Base-by-base conservation (phyloP, 1,140 invertebrate species). In the Homarus americanus region DNA sequence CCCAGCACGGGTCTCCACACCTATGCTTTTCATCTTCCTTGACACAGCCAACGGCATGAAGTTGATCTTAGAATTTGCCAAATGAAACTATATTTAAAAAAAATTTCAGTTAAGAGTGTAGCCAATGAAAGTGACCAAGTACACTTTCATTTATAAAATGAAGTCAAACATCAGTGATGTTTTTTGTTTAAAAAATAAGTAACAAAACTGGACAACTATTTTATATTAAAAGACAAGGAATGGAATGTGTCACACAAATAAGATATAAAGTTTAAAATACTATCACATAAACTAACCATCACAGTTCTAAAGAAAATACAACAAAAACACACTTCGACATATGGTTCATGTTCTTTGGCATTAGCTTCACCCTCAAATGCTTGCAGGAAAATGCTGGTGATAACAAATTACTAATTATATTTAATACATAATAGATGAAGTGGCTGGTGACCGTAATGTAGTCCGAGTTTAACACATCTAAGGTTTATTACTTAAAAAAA, bases 241-340 rank as follows among this genome's bases (percentile, higher is more conserved):
- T 79, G 76, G 76, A 79, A 79, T 79, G 76, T 79, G 63, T 79
- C 36, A 79, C 15, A 44, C 28, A 44, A 44, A 44, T 44, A 44
- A 41, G 75, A 76, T 40, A 76, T 40, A 44, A 36, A 79, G 28
- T 79, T 40, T 79, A 79, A 5, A 79, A 41, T 79, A 79, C 76
- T 79, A 79, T 79, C 76, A 79, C 40, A 58, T 49, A 79, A 75
- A 79, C 76, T 79, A 79, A 79, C 40, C 76, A 79, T 79, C 76
- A 79, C 76, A 79, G 76, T 79, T 49, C 76, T 79, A 79, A 79
- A 78, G 75, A 78, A 76, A 79, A 79, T 49, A 79, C 36, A 79
- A 79, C 76, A 79, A 44, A 79, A 79, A 79, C 32, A 79, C 44
- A 79, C 15, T 79, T n/a, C 28, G 40, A 79, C 40, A 49, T 79